These are phyloP conservation scores for Augochlorella aurata DNA, from an alignment of 2,888 invertebrate species.

Conservation along the genomic window DNA sequence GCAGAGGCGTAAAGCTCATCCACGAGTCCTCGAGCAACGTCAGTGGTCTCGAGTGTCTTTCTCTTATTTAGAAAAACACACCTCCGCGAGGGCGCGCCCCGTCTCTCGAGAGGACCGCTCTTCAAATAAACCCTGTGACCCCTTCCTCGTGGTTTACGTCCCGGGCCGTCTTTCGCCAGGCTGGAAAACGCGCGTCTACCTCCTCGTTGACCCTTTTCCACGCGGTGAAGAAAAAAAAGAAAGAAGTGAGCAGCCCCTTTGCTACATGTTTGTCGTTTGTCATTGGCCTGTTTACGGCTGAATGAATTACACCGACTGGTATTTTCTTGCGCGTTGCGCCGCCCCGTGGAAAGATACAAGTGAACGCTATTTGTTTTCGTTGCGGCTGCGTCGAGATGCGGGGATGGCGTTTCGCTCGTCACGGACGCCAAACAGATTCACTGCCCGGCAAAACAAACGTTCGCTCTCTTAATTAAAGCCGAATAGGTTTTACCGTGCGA, in stretches of 20 bases:
- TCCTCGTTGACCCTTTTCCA: slow-evolving; percentile 6
- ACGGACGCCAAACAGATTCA: slow-evolving; percentile 43
- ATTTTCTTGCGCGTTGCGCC: slow-evolving; percentile 49
- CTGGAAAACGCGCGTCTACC: slow-evolving; percentile 42
- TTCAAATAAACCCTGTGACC: slow-evolving; percentile 65
- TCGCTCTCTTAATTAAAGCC: slow-evolving; percentile 44
- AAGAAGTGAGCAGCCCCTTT: slow-evolving; percentile 3
- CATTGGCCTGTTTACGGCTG: slow-evolving; percentile 72
- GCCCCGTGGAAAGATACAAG: slow-evolving; percentile 15
- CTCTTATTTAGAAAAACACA: slow-evolving; percentile 64
- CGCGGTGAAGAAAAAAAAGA: not conserved
- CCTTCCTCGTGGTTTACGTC: slow-evolving; percentile 45
- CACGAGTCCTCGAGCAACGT: slow-evolving; percentile 5
- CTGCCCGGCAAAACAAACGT: not conserved
- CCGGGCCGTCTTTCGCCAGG: slow-evolving; percentile 34
- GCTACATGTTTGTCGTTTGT: slow-evolving; percentile 71
- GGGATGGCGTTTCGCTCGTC: slow-evolving; percentile 18
- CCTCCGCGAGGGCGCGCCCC: slow-evolving; percentile 30
- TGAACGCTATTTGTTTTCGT: slow-evolving; percentile 45
- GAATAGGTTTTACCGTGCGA: not conserved
- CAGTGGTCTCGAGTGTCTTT: slow-evolving; percentile 35
- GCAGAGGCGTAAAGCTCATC: slow-evolving; percentile 31
- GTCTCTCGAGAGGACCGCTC: slow-evolving; percentile 44
- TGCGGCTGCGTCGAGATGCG: not conserved
- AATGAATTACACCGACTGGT: slow-evolving; percentile 49